phyloP scores from a whole-genome alignment of 2,888 invertebrate species.

The Diarsia mendica region DNA sequence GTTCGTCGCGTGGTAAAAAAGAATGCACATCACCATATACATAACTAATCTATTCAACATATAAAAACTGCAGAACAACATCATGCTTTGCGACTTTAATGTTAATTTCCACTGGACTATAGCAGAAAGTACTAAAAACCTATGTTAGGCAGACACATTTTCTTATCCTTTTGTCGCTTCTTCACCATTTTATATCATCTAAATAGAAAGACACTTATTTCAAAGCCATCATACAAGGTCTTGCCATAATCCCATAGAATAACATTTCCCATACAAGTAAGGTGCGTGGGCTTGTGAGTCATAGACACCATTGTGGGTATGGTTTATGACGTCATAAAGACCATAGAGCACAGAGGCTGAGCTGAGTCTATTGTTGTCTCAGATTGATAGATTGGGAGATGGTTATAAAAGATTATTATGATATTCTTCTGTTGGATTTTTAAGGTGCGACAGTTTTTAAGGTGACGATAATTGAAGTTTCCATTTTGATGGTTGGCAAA shows the following conservation, averaged over 20 bases:
- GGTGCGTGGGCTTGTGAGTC: slow-evolving; percentile 50
- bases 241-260: slow-evolving; percentile 28
- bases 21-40: too few relatives aligned
- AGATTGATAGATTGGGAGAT: slow-evolving; percentile 59
- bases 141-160: background rate
- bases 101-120: too few relatives aligned
- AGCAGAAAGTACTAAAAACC: background rate
- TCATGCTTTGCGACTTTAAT: too few relatives aligned
- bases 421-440: slow-evolving; percentile 4
- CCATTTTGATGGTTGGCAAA: background rate
- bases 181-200: slow-evolving; percentile 5
- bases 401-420: slow-evolving; percentile 23
- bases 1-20: too few relatives aligned
- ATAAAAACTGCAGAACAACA: too few relatives aligned
- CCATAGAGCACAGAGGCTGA: slow-evolving; percentile 27
- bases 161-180: background rate
- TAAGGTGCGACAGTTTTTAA: background rate
- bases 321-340: slow-evolving; percentile 62
- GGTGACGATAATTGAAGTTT: background rate
- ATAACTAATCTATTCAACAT: too few relatives aligned
- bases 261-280: slow-evolving; percentile 37
- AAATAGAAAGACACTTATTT: slow-evolving; percentile 21
- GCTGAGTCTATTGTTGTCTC: slow-evolving; percentile 43
- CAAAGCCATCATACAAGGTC: slow-evolving; percentile 1
- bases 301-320: slow-evolving; percentile 45